Base-by-base conservation (phyloP, 2,113 vertebrate genomes). In the Fregata magnificens region DNA sequence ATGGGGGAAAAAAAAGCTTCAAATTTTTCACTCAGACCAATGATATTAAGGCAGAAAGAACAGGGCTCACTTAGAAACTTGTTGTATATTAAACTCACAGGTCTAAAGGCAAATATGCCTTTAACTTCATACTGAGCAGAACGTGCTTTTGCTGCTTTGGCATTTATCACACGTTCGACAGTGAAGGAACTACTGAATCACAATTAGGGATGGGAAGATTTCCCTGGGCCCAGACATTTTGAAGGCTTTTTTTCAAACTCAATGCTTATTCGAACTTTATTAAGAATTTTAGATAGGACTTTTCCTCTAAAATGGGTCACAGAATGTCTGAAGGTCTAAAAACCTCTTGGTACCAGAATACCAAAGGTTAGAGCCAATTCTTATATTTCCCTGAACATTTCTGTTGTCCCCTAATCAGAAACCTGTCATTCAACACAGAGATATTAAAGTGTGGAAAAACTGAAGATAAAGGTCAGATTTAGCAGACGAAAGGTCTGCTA, bases 131-230 rank as follows among this genome's bases (percentile, higher is more conserved):
- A 88, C 52, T 67, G 63, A 93, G 80, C 58, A 74, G 73, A 91
- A 93, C 16, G 20, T 79, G 56, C 71, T 93, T 82, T 82, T 69
- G 32, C 84, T 59, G 50, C 63, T 77, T 90, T 93, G 79, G 74
- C 76, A 94, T 96, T 98, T 97, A 86, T 94, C 79, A 87, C 84
- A 65, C 16, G 14, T 82, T 70, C 94, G 74, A 89, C 78, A 86
- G 83, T 63, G 79, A 86, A 90, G 44, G 89, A 92, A 32, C 56
- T 59, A 70, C 83, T 82, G 79, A 97, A 95, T 96, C 74, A 84
- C 89, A 97, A 77, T 90, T 84, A 97, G 69, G 72, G 49, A 79
- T 63, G 55, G 93, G 55, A 67, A 81, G 25, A 76, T 88, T 95
- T 93, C 49, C 67, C 93, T 88, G 86, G 32, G 70, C 88, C 78